Conservation (phyloP, 2,113 vertebrate species). For the Atrichornis clamosus region DNA sequence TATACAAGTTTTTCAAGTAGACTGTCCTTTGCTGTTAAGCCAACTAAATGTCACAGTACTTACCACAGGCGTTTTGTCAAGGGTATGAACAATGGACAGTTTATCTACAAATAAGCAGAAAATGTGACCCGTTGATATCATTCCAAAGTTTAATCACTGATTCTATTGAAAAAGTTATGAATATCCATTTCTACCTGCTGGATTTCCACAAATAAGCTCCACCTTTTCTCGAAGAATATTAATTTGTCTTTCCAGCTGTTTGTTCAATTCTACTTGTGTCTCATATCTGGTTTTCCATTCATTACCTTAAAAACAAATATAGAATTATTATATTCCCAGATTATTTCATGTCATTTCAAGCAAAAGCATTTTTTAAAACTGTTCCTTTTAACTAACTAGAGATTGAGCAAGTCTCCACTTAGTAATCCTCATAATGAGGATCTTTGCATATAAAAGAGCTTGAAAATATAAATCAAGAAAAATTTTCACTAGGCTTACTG, state of each 20-base stretch:
- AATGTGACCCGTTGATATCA: background rate
- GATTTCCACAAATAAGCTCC: slow-evolving; percentile 75
- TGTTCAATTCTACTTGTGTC: slow-evolving; percentile 84
- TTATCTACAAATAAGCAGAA: slow-evolving; percentile 78
- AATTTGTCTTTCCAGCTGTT: slow-evolving; percentile 84
- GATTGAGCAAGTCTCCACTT: background rate
- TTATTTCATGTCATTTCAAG: background rate
- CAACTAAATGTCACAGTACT: slow-evolving; percentile 58
- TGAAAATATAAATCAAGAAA: background rate
- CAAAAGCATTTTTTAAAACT: background rate
- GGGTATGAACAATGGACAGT: slow-evolving; percentile 78
- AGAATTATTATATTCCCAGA: background rate
- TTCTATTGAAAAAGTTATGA: background rate
- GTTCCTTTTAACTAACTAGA: background rate
- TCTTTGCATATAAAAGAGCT: background rate
- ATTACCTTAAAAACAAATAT: slow-evolving; percentile 62
- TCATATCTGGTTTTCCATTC: slow-evolving; percentile 90
- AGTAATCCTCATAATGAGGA: background rate
- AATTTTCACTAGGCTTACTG: background rate
- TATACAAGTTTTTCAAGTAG: background rate
- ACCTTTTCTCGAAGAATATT: slow-evolving; percentile 74
- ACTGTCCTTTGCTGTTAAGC: background rate
- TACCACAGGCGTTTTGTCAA: slow-evolving; percentile 84
- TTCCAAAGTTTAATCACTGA: background rate
- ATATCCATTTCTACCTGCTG: slow-evolving; percentile 73